Conservation (phyloP, 2,888 invertebrate genomes). For the Onchidella celtica region DNA sequence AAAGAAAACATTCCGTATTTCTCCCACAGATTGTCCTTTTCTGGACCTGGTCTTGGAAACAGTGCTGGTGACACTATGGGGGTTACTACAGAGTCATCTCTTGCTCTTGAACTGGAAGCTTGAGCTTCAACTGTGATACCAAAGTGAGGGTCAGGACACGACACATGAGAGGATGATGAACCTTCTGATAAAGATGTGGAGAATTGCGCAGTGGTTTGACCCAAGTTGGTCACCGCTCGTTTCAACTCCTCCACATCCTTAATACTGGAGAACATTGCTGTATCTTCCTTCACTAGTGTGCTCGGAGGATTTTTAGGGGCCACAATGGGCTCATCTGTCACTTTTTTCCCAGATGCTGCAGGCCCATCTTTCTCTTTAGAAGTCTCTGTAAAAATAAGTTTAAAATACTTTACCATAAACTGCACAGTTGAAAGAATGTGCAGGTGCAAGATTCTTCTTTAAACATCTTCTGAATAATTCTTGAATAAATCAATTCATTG, state of each 20-base stretch:
- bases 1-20: neutral
- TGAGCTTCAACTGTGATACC: neutral
- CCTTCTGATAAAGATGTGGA: conserved; percentile 57
- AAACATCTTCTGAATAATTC: too few relatives aligned
- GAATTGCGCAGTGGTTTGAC: conserved; percentile 53
- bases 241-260: conserved; percentile 32
- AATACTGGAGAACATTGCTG: conserved; percentile 20
- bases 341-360: too few relatives aligned
- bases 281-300: neutral
- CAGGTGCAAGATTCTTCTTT: too few relatives aligned
- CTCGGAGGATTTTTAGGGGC: neutral
- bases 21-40: neutral
- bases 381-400: too few relatives aligned
- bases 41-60: neutral
- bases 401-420: too few relatives aligned
- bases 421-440: too few relatives aligned
- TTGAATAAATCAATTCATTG: too few relatives aligned
- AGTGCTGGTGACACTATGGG: conserved; percentile 2
- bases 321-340: conserved; percentile 11
- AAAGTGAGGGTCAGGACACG: conserved; percentile 64
- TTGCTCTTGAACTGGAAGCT: neutral
- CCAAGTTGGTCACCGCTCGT: conserved; percentile 29
- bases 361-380: neutral
- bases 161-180: conserved; percentile 66
- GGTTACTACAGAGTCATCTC: neutral